A percentile compares a stretch with the other conserved stretches of the same genome.
Conservation (phyloP, 2,888 invertebrate genomes). For the Sinodicranocentrus sp. region DNA sequence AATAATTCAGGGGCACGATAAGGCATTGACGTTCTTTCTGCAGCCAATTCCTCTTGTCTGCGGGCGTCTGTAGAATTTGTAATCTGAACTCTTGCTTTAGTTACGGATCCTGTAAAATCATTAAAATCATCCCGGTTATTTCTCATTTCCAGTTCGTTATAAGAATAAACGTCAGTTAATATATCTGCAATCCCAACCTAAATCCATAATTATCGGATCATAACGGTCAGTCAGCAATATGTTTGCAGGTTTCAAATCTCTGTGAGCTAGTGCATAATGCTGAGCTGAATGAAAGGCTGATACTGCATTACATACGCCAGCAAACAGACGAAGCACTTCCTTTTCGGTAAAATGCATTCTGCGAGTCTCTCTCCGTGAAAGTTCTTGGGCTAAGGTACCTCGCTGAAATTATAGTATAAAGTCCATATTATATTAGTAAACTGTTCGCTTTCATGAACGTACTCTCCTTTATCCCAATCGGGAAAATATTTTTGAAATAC, state of each 20-base stretch:
- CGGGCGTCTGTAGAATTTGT: conserved; percentile 85
- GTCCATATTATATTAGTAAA: too few relatives aligned
- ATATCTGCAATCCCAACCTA: conserved; percentile 81
- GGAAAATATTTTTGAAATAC: too few relatives aligned
- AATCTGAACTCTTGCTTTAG: conserved; percentile 80
- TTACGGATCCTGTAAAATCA: conserved; percentile 77
- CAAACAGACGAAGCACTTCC: conserved; percentile 85
- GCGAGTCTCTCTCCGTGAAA: conserved; percentile 82
- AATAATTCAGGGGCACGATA: conserved; percentile 94
- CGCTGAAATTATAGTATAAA: too few relatives aligned
- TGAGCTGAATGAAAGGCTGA: conserved; percentile 86
- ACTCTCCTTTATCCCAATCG: too few relatives aligned
- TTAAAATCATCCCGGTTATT: too few relatives aligned
- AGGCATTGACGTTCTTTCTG: conserved; percentile 88
- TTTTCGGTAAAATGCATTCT: conserved; percentile 83
- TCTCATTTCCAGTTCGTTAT: background rate
- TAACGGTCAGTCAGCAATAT: conserved; percentile 85
- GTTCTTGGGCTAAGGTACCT: conserved; percentile 86
- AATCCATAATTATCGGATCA: conserved; percentile 89
- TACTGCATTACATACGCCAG: conserved; percentile 86
- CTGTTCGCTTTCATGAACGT: too few relatives aligned
- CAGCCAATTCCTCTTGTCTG: conserved; percentile 87
- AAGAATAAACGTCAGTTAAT: conserved; percentile 2
- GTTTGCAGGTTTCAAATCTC: conserved; percentile 93
- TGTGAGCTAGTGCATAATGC: conserved; percentile 87